Conservation (phyloP, 2,113 vertebrate genomes). For the Vidua macroura region DNA sequence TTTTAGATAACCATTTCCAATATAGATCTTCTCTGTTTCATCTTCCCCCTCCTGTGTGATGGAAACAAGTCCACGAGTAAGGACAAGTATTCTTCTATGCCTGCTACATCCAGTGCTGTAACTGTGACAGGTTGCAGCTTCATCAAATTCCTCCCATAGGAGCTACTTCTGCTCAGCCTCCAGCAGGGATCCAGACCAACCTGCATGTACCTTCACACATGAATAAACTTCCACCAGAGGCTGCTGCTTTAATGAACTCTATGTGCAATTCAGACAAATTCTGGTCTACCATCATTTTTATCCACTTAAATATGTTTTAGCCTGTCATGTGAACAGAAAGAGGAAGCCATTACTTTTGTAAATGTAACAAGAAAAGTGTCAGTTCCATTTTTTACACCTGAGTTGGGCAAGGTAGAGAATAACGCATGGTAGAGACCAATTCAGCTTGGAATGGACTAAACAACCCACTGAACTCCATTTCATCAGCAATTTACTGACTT, state of each 20-base stretch:
- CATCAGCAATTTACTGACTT: constrained; percentile 17
- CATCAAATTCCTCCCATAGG: not conserved
- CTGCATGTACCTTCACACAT: not conserved
- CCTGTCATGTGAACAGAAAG: not conserved
- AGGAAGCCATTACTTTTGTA: constrained; percentile 6
- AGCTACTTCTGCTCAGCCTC: not conserved
- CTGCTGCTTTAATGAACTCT: not conserved
- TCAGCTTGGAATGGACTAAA: not conserved
- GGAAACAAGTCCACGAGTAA: not conserved
- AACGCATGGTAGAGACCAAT: not conserved
- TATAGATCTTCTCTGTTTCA: not conserved
- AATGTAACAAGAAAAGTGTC: constrained; percentile 23
- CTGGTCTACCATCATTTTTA: not conserved
- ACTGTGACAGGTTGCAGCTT: not conserved
- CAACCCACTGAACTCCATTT: constrained; percentile 14
- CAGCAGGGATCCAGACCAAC: not conserved
- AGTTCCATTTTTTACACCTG: constrained; percentile 6
- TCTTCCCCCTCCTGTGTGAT: not conserved
- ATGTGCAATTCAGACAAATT: not conserved
- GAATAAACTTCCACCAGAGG: not conserved
- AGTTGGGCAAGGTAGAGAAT: not conserved
- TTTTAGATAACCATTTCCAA: not conserved
- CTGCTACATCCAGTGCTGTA: not conserved
- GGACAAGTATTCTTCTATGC: not conserved
- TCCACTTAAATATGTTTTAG: not conserved